Base-by-base conservation (phyloP, 2,888 invertebrate species). In the Drosophila antonietae region DNA sequence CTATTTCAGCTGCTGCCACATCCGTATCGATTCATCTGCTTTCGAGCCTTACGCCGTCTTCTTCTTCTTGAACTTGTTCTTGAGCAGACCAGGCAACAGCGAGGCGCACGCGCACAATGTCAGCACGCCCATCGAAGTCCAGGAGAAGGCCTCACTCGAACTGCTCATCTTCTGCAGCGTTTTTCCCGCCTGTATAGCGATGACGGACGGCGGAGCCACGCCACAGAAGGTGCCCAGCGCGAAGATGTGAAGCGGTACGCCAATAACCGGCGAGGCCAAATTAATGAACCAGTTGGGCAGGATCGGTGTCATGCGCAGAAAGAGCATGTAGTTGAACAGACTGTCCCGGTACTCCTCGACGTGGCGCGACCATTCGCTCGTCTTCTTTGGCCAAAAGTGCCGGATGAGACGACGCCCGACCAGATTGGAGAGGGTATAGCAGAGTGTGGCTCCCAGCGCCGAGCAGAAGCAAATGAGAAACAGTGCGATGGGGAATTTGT, bases 181-280 rank as follows among this genome's bases (percentile, higher is more conserved):
- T 91, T 98, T 98, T 15, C 99, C 99, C 14, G 99, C 98, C 94
- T 99, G 98, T 84, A 99, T 98, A 14, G 98, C 98, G 33, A 99
- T 96, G 92, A 99, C 97, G 1, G 99, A 98, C 6, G 99, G 99
- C 52, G 99, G 99, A 0, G 97, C 98, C 14, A 98, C 98, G 77
- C 98, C 97, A 76, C 99, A 94, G 93, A 99, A 99, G 69, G 99
- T 99, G 76, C 99, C 99, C 67, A 98, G 91, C 76, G 97, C 97
- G 93, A 99, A 99, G 70, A 98, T 97, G 76, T 95, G 91, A 72
- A 99, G 93, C 1, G 99, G 98, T 43, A 99, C 99, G 83, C 98
- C 98, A 88, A 99, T 97, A 43, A 99, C 97, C 46, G 99, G 99
- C 74, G 99, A 97, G 0, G 97, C 96, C 91, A 99, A 95, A 93